These are phyloP conservation scores for Atlantisia rogersi DNA, from an alignment of 2,113 vertebrate genomes.

Conservation along the genomic window DNA sequence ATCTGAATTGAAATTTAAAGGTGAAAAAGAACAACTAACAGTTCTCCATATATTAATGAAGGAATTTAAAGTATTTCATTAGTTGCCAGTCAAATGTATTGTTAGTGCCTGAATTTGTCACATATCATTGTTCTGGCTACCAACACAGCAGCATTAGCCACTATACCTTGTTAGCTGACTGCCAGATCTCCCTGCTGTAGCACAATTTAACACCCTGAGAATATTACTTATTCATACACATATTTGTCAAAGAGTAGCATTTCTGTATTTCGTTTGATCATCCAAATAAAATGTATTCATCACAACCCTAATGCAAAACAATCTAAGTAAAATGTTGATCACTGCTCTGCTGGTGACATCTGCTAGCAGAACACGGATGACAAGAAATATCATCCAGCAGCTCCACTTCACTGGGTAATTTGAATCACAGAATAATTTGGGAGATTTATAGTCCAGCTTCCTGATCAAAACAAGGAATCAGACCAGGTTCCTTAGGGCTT, in stretches of 20 bases:
- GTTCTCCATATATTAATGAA: neutral
- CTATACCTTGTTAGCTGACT: neutral
- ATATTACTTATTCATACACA: slow-evolving; percentile 26
- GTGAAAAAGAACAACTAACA: neutral
- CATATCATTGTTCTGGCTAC: neutral
- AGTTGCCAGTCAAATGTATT: neutral
- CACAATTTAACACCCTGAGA: neutral
- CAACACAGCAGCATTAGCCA: neutral
- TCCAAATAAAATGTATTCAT: neutral
- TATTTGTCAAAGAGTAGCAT: slow-evolving; percentile 35
- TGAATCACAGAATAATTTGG: neutral
- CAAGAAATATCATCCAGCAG: neutral
- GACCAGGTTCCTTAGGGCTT: neutral
- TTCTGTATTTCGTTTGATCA: slow-evolving; percentile 33
- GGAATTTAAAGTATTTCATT: neutral
- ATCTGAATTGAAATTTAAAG: neutral
- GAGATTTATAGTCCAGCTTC: neutral
- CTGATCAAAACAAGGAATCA: neutral
- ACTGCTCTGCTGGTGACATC: neutral
- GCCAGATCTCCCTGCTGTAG: neutral
- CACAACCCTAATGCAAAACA: neutral
- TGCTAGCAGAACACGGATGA: neutral
- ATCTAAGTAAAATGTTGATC: slow-evolving; percentile 7
- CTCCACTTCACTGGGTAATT: neutral
- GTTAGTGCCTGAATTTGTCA: neutral